Conservation (phyloP, 2,113 vertebrate genomes). For the Catagonus wagneri region DNA sequence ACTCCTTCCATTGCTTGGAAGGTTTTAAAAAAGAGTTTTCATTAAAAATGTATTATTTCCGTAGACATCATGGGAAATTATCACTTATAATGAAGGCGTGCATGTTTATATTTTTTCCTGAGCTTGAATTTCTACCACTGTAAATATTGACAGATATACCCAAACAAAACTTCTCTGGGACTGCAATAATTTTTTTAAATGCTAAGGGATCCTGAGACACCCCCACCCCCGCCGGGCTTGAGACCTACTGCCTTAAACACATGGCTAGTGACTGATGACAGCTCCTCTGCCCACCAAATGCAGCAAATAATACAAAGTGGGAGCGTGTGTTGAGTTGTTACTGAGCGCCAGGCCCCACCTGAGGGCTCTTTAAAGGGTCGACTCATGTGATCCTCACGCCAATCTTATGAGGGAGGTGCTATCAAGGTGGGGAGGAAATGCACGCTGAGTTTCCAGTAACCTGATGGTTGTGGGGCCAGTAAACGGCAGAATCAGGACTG, state of each 20-base stretch:
- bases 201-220: background rate
- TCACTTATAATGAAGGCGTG: background rate
- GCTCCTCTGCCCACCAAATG: too few species aligned
- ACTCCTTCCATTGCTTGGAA: background rate
- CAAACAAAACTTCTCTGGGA: background rate
- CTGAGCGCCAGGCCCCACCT: background rate
- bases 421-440: background rate
- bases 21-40: background rate
- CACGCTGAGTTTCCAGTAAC: background rate
- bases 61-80: background rate
- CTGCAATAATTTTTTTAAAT: background rate
- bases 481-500: background rate
- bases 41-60: background rate
- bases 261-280: rapidly evolving
- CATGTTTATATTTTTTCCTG: background rate
- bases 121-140: background rate
- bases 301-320: background rate
- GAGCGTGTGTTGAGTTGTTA: rapidly evolving
- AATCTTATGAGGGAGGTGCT: rapidly evolving
- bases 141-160: too few species aligned
- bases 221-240: background rate
- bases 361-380: background rate
- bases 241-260: background rate
- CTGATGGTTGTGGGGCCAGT: rapidly evolving
- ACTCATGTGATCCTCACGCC: background rate